Percentiles rank a stretch among this genome's conserved stretches.
Evolutionary conservation across 1,140 invertebrate species (phyloP).

Genomic region (Zeugodacus cucurbitae): DNA sequence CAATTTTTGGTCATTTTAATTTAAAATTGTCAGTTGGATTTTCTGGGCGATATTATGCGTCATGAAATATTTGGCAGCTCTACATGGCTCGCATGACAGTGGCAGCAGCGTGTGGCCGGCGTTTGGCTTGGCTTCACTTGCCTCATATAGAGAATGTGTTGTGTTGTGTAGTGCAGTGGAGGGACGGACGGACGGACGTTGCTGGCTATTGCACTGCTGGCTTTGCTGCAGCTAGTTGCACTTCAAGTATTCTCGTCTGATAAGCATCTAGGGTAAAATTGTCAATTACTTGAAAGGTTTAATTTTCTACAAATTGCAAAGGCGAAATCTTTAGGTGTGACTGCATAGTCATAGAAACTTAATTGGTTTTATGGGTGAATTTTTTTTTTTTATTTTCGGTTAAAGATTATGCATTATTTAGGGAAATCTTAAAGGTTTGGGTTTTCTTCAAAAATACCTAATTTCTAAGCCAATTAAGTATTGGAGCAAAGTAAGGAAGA

Average conservation of each 20-base stretch:
- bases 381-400: not conserved
- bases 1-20: conserved; percentile 39
- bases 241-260: conserved; percentile 5
- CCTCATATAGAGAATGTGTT: not conserved
- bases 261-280: conserved; percentile 34
- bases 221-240: not conserved
- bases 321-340: not conserved
- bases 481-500: too few relatives aligned
- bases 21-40: conserved; percentile 40
- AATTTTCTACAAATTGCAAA: conserved; percentile 19
- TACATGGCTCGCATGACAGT: not conserved
- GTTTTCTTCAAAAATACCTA: too few relatives aligned
- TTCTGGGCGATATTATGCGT: not conserved
- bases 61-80: conserved; percentile 29
- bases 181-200: not conserved
- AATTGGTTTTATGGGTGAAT: not conserved
- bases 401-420: too few relatives aligned
- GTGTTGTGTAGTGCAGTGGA: not conserved
- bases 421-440: too few relatives aligned
- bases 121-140: not conserved
- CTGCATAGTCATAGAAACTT: not conserved
- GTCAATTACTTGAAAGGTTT: conserved; percentile 33
- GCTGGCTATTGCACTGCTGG: not conserved
- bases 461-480: too few relatives aligned
- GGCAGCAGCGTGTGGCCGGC: not conserved